Base-by-base conservation (phyloP, 1,140 invertebrate genomes). In the Orchesella cincta region DNA sequence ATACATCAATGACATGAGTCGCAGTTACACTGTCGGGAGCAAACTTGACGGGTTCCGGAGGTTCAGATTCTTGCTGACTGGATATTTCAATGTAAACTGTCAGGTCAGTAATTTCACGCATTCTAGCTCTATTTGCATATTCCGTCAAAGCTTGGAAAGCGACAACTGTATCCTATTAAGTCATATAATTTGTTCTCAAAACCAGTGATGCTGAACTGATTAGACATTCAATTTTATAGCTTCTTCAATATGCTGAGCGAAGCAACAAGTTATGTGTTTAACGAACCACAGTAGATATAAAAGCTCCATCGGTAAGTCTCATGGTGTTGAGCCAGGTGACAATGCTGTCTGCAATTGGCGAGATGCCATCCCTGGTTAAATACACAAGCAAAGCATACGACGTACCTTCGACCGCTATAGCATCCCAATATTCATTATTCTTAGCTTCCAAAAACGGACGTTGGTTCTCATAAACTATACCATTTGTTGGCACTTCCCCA, bases 281-380 rank as follows among this genome's bases (percentile, higher is more conserved):
- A 75, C 81, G 78, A 81, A 89, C 89, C 84, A 88, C 85, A 23
- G 88, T 88, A 5, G 89, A 88, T 46, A 90, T 86, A 83, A 90
- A 90, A 20, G 86, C 89, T 71, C 85, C 87, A 79, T 88, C 86
- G 26, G 85, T 85, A 82, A 89, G 87, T 72, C 89, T 84, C 87
- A 90, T 88, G 1, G 86, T 86, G 80, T 88, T 88, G 1, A 91
- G 82, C 89, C 90, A 91, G 54, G 85, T 83, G 74, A 91, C 89
- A 75, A 89, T 88, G 52, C 85, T 83, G 64, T 87, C 86, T 46
- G 85, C 81, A 16, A 84, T 78, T 14, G 83, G 78, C 20, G 84
- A 84, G 33, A 88, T 80, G 0, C 87, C 87, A 46, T 88, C 87
- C 16, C 85, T 80, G 1, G 84, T 81, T 16, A 88, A 82, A 73